phyloP scores from a whole-genome alignment of 2,113 vertebrate genomes.

The Eidolon helvum region DNA sequence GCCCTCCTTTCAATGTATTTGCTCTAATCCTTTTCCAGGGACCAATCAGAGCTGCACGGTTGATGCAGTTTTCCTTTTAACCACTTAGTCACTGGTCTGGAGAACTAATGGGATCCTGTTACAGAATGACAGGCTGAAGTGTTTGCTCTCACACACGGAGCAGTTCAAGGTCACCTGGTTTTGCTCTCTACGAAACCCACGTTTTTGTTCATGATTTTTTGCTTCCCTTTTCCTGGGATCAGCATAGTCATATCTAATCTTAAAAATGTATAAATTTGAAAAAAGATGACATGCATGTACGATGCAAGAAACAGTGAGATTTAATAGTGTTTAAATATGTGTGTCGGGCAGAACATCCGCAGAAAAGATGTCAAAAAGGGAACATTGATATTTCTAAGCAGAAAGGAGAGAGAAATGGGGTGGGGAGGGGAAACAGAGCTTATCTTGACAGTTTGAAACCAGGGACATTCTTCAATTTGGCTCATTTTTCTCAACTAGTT shows the following conservation, averaged over 20 bases:
- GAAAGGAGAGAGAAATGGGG: not conserved
- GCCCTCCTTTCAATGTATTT: not conserved
- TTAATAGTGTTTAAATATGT: not conserved
- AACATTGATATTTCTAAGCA: not conserved
- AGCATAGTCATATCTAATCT: not conserved
- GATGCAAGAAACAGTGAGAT: not conserved
- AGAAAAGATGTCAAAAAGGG: not conserved
- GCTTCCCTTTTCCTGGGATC: not conserved
- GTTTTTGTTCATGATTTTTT: not conserved
- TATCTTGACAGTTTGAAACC: not conserved
- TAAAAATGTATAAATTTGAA: not conserved
- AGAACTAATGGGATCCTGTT: not conserved
- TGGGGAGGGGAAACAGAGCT: not conserved
- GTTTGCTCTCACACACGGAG: not conserved
- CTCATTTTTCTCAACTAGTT: not conserved
- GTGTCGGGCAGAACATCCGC: not conserved
- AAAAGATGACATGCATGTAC: not conserved
- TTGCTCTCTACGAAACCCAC: not conserved
- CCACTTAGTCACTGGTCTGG: not conserved
- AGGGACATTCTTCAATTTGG: not conserved
- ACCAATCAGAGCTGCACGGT: not conserved
- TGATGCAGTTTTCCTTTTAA: constrained; percentile 25
- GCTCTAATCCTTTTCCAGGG: constrained; percentile 23
- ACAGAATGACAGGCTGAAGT: not conserved
- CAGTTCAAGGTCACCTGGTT: not conserved